These are phyloP conservation scores for Bambusicola thoracicus DNA, from an alignment of 2,113 vertebrate genomes.

Conservation along the genomic window DNA sequence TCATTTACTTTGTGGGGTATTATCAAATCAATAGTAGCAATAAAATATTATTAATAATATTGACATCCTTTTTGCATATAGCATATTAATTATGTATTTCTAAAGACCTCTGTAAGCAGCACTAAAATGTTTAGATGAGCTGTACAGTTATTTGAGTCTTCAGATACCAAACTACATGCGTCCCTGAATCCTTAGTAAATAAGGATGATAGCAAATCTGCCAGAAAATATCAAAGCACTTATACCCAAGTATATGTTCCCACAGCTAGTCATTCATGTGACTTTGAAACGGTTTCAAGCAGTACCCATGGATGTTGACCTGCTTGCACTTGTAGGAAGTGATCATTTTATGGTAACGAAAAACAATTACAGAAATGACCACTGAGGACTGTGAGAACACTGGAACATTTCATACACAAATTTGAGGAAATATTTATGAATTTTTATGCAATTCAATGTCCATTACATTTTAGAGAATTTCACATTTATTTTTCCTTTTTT, in stretches of 20 bases:
- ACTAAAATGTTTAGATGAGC: background rate
- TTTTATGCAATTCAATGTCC: background rate
- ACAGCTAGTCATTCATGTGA: background rate
- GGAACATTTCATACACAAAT: background rate
- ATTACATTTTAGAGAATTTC: background rate
- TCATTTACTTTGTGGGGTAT: background rate
- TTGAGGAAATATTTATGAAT: background rate
- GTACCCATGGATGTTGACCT: background rate
- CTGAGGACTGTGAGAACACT: background rate
- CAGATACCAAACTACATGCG: background rate
- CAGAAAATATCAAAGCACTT: background rate
- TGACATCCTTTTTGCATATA: background rate
- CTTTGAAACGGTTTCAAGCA: background rate
- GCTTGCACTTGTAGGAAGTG: background rate
- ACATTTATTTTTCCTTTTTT: background rate
- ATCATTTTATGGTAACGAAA: background rate
- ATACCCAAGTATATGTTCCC: background rate
- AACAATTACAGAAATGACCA: background rate
- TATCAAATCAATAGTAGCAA: background rate
- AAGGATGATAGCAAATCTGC: background rate
- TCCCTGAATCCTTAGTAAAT: background rate
- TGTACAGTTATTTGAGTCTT: background rate
- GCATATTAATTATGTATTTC: background rate
- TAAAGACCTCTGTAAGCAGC: background rate
- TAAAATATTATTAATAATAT: background rate